Percentiles rank a stretch among this genome's conserved stretches.
phyloP scores from a whole-genome alignment of 2,888 invertebrate genomes.

The Crioceris asparagi region DNA sequence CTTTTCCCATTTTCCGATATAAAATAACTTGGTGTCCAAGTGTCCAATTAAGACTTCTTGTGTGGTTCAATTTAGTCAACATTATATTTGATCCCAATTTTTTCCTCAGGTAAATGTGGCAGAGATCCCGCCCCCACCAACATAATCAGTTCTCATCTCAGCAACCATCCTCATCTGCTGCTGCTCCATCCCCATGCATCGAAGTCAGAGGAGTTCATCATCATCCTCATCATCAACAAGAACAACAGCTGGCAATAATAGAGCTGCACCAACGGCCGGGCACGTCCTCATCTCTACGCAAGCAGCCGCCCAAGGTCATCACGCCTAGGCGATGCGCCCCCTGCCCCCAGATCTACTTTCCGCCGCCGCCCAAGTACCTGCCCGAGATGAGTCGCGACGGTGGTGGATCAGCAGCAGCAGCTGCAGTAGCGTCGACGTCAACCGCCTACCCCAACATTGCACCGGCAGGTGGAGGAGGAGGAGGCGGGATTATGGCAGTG shows the following conservation, averaged over 20 bases:
- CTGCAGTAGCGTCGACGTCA: constrained; percentile 49
- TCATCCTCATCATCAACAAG: no score
- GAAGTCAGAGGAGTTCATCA: constrained; percentile 13
- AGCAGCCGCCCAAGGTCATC: constrained; percentile 14
- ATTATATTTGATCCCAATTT: not conserved
- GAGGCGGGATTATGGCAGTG: no score
- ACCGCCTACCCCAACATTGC: no score
- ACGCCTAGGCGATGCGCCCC: constrained; percentile 22
- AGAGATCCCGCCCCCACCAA: constrained; percentile 25
- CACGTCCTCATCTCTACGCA: constrained; percentile 10
- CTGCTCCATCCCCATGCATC: constrained; percentile 9
- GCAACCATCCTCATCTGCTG: constrained; percentile 24
- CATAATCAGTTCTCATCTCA: constrained; percentile 25
- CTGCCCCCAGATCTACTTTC: constrained; percentile 56
- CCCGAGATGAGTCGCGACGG: no score
- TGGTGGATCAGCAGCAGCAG: no score
- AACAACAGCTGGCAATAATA: no score
- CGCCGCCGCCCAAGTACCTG: constrained; percentile 63
- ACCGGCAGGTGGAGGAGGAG: no score
- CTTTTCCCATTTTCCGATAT: no score
- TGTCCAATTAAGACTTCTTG: no score
- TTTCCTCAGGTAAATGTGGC: constrained; percentile 34
- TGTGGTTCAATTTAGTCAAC: no score
- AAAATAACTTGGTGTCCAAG: no score
- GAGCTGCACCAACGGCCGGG: no score